phyloP scores from a whole-genome alignment of 2,113 vertebrate species.

The Eira barbara region DNA sequence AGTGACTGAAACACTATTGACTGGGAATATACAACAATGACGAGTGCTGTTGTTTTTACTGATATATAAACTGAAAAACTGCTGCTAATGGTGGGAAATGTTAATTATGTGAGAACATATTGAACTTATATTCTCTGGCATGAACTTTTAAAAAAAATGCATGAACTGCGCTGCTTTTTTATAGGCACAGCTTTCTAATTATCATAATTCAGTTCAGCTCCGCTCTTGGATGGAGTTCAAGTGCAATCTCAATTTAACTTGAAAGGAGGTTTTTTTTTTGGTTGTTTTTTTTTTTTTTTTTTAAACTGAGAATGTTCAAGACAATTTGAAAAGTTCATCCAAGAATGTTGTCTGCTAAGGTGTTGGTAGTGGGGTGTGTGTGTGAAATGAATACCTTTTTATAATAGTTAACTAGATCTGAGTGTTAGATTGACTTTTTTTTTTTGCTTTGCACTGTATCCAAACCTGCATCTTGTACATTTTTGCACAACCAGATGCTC shows the following conservation, averaged over 20 bases:
- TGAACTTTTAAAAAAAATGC: slow-evolving; percentile 83
- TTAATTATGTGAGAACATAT: slow-evolving; percentile 89
- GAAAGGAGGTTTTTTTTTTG: slow-evolving; percentile 73
- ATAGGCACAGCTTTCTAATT: slow-evolving; percentile 87
- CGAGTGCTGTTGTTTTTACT: slow-evolving; percentile 83
- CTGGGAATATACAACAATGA: slow-evolving; percentile 75
- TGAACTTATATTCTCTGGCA: slow-evolving; percentile 88
- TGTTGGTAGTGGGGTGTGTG: slow-evolving; percentile 66
- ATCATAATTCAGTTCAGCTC: slow-evolving; percentile 87
- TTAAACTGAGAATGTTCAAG: slow-evolving; percentile 79
- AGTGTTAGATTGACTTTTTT: slow-evolving; percentile 57
- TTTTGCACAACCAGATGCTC: slow-evolving; percentile 62
- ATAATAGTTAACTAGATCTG: slow-evolving; percentile 61
- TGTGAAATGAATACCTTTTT: slow-evolving; percentile 64
- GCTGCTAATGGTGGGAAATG: slow-evolving; percentile 86
- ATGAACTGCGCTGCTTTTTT: slow-evolving; percentile 82
- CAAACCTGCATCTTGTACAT: slow-evolving; percentile 40
- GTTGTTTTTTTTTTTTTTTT: slow-evolving; percentile 27
- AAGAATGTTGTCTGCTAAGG: slow-evolving; percentile 76
- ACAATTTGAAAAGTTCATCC: slow-evolving; percentile 82
- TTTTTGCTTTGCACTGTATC: slow-evolving; percentile 52
- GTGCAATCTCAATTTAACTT: slow-evolving; percentile 85
- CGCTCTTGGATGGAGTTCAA: slow-evolving; percentile 84
- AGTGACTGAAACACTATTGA: slow-evolving; percentile 78
- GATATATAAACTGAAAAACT: slow-evolving; percentile 86